Evolutionary conservation across 2,888 invertebrate genomes (phyloP).

Genomic region (Synanthedon vespiformis): DNA sequence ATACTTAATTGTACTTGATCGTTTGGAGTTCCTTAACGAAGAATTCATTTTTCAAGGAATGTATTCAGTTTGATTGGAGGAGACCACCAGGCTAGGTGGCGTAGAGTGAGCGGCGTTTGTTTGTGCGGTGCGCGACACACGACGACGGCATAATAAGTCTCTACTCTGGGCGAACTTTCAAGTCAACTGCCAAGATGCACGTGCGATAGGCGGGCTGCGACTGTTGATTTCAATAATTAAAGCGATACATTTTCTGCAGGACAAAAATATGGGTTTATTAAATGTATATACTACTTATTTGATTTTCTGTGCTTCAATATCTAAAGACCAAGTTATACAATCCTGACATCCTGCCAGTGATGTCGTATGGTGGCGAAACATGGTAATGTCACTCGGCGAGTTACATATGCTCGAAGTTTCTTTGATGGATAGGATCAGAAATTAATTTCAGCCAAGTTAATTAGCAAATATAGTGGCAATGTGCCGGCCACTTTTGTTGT

Average conservation of each 20-base stretch:
- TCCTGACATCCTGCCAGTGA: no score
- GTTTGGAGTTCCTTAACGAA: background rate
- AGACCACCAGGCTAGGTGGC: slow-evolving; percentile 38
- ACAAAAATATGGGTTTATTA: background rate
- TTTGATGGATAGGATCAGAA: no score
- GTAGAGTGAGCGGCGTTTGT: slow-evolving; percentile 16
- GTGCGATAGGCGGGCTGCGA: slow-evolving; percentile 42
- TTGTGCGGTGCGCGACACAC: slow-evolving; percentile 27
- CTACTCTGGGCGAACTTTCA: slow-evolving; percentile 10
- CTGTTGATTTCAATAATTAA: slow-evolving; percentile 5
- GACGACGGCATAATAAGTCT: slow-evolving; percentile 45
- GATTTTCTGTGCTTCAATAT: no score
- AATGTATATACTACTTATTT: background rate
- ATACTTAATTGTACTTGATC: background rate
- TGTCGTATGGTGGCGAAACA: no score
- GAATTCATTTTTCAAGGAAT: no score
- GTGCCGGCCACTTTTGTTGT: no score
- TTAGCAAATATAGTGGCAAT: no score
- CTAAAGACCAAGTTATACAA: no score
- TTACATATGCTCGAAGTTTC: no score
- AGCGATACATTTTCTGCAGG: slow-evolving; percentile 24
- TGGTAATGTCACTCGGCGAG: no score
- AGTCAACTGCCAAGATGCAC: slow-evolving; percentile 36
- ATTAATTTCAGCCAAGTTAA: no score
- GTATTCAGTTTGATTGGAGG: slow-evolving; percentile 11